phyloP scores from a whole-genome alignment of 23 tunicate genomes.

The Diplosoma virens region DNA sequence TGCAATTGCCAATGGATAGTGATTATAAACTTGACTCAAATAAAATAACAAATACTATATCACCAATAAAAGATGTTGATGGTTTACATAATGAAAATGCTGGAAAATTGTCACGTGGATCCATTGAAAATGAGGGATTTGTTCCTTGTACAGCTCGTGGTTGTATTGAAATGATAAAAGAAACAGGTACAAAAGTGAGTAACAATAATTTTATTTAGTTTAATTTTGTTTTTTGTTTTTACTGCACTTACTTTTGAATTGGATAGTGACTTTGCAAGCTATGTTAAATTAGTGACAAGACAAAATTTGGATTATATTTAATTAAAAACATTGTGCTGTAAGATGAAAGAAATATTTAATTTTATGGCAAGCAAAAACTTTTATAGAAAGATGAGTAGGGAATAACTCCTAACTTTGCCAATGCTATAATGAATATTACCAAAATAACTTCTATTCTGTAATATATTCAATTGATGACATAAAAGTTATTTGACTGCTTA shows the following conservation, averaged over 20 bases:
- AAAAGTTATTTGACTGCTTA: no score
- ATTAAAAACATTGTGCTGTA: no score
- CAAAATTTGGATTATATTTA: no score
- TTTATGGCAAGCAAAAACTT: no score
- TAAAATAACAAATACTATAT: constrained; percentile 55
- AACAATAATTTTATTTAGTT: background rate
- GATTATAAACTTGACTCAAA: constrained; percentile 61
- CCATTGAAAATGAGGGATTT: constrained; percentile 43
- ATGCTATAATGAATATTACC: no score
- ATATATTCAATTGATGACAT: no score
- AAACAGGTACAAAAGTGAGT: constrained; percentile 52
- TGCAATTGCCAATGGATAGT: constrained; percentile 92
- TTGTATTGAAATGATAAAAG: constrained; percentile 81
- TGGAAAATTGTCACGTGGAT: constrained; percentile 78
- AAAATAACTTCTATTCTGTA: no score
- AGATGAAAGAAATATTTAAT: no score
- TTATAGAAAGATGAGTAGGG: no score
- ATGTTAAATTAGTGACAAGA: no score
- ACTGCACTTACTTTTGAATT: background rate
- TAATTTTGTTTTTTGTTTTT: no score
- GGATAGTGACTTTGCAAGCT: background rate
- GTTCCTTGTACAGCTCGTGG: constrained; percentile 98
- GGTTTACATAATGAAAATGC: constrained; percentile 82
- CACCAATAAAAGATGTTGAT: constrained; percentile 93
- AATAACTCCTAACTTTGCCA: no score